These are phyloP conservation scores for Oxyruncus cristatus DNA, from an alignment of 2,113 vertebrate species.

Conservation along the genomic window DNA sequence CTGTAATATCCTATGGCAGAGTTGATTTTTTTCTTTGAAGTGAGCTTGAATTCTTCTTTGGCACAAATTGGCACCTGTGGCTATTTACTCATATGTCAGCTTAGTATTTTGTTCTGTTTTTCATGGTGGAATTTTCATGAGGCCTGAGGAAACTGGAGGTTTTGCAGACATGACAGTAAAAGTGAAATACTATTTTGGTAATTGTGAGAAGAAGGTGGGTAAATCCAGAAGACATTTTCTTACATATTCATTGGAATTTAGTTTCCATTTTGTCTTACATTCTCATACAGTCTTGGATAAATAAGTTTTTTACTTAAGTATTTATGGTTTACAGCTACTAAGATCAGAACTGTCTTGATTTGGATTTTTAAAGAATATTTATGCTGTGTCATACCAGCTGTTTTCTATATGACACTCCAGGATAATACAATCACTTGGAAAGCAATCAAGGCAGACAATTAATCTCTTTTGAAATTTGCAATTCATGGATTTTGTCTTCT, in stretches of 20 bases:
- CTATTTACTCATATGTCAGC: conserved; percentile 26
- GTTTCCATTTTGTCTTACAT: not conserved
- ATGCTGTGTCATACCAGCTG: not conserved
- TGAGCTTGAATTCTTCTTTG: not conserved
- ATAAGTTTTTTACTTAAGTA: not conserved
- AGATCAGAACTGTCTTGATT: not conserved
- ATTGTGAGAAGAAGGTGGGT: not conserved
- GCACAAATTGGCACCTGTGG: not conserved
- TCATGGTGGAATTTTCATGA: not conserved
- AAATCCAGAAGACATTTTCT: not conserved
- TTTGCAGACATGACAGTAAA: conserved; percentile 12
- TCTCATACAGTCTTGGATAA: not conserved
- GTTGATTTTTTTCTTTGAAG: conserved; percentile 23
- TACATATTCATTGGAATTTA: not conserved
- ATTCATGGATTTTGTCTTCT: not conserved
- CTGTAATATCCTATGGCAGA: not conserved
- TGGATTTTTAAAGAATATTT: not conserved
- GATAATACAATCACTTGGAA: conserved; percentile 13
- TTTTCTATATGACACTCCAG: not conserved
- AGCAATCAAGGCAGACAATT: not conserved
- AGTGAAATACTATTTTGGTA: not conserved
- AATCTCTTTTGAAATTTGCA: not conserved
- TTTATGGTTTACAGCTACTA: not conserved
- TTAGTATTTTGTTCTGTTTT: not conserved
- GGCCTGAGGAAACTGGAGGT: not conserved